Percentiles rank a stretch among this genome's conserved stretches.
Conservation (phyloP, 1,140 invertebrate genomes). For the Lasaia peninsularis region DNA sequence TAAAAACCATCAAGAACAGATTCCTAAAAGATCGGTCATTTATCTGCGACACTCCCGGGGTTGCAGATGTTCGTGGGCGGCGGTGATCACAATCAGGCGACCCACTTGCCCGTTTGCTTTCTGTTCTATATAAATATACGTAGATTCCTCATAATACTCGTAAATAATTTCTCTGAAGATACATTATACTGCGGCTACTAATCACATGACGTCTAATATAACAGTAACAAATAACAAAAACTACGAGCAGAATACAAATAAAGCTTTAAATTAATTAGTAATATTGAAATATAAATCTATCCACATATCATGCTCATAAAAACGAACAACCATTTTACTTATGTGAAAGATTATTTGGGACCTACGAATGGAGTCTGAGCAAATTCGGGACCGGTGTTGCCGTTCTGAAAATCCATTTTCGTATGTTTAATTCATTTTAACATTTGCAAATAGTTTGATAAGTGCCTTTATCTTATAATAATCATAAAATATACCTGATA, state of each 20-base stretch:
- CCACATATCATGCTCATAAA: slow-evolving; percentile 4
- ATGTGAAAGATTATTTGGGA: slow-evolving; percentile 22
- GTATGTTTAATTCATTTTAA: not conserved
- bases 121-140: too few relatives aligned
- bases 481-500: too few relatives aligned
- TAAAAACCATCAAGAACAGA: too few relatives aligned
- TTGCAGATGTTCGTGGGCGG: too few relatives aligned
- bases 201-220: not conserved
- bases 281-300: slow-evolving; percentile 2
- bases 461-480: not conserved
- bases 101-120: too few relatives aligned
- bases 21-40: too few relatives aligned
- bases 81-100: too few relatives aligned
- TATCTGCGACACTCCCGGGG: too few relatives aligned
- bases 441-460: not conserved
- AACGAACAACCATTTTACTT: not conserved
- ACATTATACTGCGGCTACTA: not conserved
- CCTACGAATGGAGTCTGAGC: slow-evolving; percentile 31
- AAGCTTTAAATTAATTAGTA: slow-evolving; percentile 2
- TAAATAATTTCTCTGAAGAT: too few relatives aligned
- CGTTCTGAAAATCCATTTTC: slow-evolving; percentile 34
- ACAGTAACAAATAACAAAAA: not conserved
- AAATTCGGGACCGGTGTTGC: slow-evolving; percentile 28
- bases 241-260: not conserved
- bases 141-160: too few relatives aligned